Conservation (phyloP, 2,888 invertebrate species). For the Coenonympha glycerion region DNA sequence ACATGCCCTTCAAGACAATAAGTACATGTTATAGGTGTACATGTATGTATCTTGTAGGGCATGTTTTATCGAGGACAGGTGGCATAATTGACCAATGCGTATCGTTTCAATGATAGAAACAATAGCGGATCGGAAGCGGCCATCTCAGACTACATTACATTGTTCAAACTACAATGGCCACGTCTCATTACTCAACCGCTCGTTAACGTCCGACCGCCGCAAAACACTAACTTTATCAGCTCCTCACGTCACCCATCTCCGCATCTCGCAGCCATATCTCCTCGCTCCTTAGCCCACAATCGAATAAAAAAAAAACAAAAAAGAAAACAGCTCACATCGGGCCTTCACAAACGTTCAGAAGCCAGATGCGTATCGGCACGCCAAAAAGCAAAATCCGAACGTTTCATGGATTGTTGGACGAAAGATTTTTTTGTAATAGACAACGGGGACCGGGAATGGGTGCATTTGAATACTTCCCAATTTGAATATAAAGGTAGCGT, state of each 20-base stretch:
- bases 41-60: conserved; percentile 15
- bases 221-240: conserved; percentile 73
- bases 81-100: conserved; percentile 28
- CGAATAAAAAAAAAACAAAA: conserved; percentile 58
- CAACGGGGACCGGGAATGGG: conserved; percentile 64
- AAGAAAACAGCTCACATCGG: conserved; percentile 41
- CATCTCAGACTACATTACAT: too few species aligned
- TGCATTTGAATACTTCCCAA: conserved; percentile 66
- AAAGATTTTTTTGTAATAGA: conserved; percentile 70
- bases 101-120: conserved; percentile 67
- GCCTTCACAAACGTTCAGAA: conserved; percentile 52
- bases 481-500: conserved; percentile 75
- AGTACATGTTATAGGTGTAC: too few species aligned
- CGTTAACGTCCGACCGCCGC: conserved; percentile 67
- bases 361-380: conserved; percentile 70
- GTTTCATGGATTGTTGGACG: conserved; percentile 57
- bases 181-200: conserved; percentile 71
- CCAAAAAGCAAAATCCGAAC: conserved; percentile 58
- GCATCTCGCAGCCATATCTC: conserved; percentile 65
- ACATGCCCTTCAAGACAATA: too few species aligned
- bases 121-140: conserved; percentile 57
- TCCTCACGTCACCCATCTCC: conserved; percentile 68
- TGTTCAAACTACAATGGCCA: conserved; percentile 68
- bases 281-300: conserved; percentile 46
- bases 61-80: conserved; percentile 29